A percentile compares a stretch with the other conserved stretches of the same genome.
Evolutionary conservation across 2,113 vertebrate species (phyloP).

Genomic region (Coryphaenoides rupestris): DNA sequence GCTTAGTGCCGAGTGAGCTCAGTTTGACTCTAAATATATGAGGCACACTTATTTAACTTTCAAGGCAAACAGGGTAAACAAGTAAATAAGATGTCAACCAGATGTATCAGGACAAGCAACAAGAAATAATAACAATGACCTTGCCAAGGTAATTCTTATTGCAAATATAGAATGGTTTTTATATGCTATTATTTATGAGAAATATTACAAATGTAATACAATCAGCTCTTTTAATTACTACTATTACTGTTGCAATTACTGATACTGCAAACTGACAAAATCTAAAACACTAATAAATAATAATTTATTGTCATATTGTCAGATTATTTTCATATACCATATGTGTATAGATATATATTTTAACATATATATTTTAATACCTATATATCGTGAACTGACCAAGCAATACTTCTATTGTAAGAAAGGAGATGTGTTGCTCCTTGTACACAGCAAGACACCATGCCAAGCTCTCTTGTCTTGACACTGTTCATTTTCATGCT

Average conservation of each 20-base stretch:
- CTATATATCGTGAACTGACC: too few species aligned
- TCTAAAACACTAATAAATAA: not conserved
- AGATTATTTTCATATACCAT: not conserved
- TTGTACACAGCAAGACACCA: too few species aligned
- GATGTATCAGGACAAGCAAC: not conserved
- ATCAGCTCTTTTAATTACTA: not conserved
- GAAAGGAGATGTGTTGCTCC: too few species aligned
- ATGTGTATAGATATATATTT: too few species aligned
- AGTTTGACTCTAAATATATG: constrained; percentile 82
- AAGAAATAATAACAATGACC: constrained; percentile 22
- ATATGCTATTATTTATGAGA: not conserved
- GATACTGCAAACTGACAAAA: constrained; percentile 45
- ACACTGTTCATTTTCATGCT: too few species aligned
- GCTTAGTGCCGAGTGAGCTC: constrained; percentile 76
- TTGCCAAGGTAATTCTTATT: constrained; percentile 4
- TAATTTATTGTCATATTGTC: not conserved
- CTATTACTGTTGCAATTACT: constrained; percentile 6
- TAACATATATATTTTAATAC: too few species aligned
- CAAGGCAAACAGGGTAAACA: constrained; percentile 44
- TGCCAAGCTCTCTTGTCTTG: too few species aligned
- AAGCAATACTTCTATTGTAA: too few species aligned
- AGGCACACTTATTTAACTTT: constrained; percentile 83
- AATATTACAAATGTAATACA: not conserved
- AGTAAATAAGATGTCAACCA: constrained; percentile 43
- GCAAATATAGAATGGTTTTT: constrained; percentile 15